Conservation (phyloP, 2,113 vertebrate genomes). For the Macrotus californicus region DNA sequence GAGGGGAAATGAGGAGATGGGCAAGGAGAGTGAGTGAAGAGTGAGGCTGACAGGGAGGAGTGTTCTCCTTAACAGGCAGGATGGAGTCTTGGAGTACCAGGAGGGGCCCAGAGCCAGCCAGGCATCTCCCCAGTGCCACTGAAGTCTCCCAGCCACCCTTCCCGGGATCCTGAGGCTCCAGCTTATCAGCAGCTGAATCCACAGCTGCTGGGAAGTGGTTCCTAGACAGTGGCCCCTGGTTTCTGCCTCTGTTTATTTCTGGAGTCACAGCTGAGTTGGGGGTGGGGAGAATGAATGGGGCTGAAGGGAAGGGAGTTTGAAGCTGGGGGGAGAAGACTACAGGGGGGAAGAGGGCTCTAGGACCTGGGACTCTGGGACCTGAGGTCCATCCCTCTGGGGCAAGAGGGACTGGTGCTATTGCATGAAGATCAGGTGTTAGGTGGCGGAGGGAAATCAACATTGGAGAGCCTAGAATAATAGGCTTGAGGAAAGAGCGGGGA, state of each 20-base stretch:
- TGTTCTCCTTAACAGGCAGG: not conserved
- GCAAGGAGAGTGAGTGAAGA: not conserved
- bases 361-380: not conserved
- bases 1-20: not conserved
- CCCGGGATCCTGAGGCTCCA: not conserved
- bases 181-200: constrained; percentile 20
- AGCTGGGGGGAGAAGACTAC: not conserved
- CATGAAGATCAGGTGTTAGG: not conserved
- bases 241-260: constrained; percentile 61
- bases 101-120: not conserved
- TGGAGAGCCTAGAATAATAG: not conserved
- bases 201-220: constrained; percentile 48
- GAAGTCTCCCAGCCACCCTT: not conserved
- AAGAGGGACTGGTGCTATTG: not conserved
- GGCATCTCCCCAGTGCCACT: no score
- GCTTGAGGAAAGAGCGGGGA: not conserved
- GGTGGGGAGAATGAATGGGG: not conserved
- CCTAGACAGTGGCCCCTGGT: constrained; percentile 62
- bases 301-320: not conserved
- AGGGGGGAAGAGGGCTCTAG: not conserved
- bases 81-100: not conserved
- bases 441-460: no score
- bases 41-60: not conserved
- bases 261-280: constrained; percentile 61
- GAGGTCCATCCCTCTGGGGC: not conserved